Percentiles rank a stretch among this genome's conserved stretches.
Evolutionary conservation across 2,113 vertebrate genomes (phyloP).

Genomic region (Tonatia bakeri): DNA sequence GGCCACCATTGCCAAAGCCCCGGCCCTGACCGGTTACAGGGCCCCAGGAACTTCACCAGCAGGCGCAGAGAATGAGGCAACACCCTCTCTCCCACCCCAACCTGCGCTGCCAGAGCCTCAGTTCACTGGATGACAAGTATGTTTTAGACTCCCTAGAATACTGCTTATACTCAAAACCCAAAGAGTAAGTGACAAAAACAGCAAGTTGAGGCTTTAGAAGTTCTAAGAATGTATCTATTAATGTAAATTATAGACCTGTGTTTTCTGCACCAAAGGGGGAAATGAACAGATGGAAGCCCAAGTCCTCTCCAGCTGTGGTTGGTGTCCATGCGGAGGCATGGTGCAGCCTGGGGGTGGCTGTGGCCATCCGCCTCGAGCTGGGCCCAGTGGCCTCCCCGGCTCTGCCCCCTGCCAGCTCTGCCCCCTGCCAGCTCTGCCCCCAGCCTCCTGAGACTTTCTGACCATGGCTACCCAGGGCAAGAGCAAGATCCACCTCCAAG

Average conservation of each 20-base stretch:
- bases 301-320: neutral
- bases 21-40: neutral
- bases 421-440: neutral
- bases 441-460: neutral
- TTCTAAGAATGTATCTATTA: neutral
- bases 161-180: neutral
- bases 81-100: too few relatives aligned
- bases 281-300: neutral
- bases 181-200: rapidly evolving
- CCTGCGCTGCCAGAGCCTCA: rapidly evolving
- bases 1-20: neutral
- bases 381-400: too few relatives aligned
- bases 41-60: rapidly evolving
- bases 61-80: neutral
- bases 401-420: neutral
- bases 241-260: rapidly evolving
- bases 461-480: neutral
- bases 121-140: rapidly evolving
- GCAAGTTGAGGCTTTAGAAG: neutral
- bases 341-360: neutral
- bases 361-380: neutral
- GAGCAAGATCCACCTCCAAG: neutral
- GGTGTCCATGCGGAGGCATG: rapidly evolving
- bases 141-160: neutral
- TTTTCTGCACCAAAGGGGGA: neutral